Evolutionary conservation across 2,797 vertebrate genomes (phyloP), one percentile per base, ranked within the genome.

Genomic region (Anas georgica): DNA sequence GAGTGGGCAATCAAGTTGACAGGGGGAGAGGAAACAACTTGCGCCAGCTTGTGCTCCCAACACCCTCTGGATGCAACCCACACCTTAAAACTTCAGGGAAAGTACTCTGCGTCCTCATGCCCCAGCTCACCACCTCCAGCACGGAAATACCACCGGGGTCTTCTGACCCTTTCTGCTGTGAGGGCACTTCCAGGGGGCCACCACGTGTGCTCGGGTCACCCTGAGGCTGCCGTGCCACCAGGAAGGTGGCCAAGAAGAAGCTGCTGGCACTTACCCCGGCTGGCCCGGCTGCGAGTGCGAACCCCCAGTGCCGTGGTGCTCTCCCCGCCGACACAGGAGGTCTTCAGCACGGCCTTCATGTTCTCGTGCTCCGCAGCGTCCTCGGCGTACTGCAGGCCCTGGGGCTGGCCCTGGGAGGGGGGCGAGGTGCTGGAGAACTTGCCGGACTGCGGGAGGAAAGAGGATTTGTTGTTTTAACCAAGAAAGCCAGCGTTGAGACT

Each of bases 301-400:
- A 99, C 91, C 2, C 99, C 99, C 0, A 98, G 98, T 1, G 97
- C 96, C 0, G 98, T 97, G 28, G 97, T 96, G 54, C 97, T 97
- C 56, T 98, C 98, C 17, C 97, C 94, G 0, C 95, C 56, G 0
- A 96, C 31, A 4, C 98, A 97, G 63, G 98, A 98, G 48, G 98
- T 98, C 94, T 98, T 99, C 69, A 99, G 97, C 22, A 99, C 98
- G 0, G 99, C 99, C 96, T 99, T 99, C 99, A 99, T 99, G 98
- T 98, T 99, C 97, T 99, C 99, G 0, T 99, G 99, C 94, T 99
- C 99, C 0, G 98, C 98, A 3, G 97, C 98, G 0, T 99, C 98
- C 95, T 99, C 99, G 0, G 98, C 98, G 0, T 98, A 98, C 91
- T 98, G 98, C 92, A 99, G 97, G 33, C 99, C 99, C 88, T 98